These are phyloP conservation scores for Erpobdella octoculata DNA, from an alignment of 2,888 invertebrate species.

Conservation along the genomic window DNA sequence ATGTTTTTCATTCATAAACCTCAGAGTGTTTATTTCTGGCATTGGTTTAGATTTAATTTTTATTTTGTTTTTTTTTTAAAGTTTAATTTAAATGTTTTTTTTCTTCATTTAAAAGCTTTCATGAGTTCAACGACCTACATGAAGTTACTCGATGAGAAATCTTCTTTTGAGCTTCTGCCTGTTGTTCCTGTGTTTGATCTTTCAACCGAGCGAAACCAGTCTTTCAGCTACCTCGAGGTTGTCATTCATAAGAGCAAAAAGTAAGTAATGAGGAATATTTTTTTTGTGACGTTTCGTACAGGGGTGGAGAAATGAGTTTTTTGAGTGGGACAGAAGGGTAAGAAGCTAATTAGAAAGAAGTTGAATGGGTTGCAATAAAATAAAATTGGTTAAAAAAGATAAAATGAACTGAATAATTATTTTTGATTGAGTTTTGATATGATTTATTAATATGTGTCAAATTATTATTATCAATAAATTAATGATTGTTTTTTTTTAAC, in stretches of 20 bases:
- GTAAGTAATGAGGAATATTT: conserved; percentile 27
- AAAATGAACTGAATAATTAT: too few species aligned
- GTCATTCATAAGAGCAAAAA: conserved; percentile 52
- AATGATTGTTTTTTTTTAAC: conserved; percentile 43
- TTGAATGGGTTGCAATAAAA: too few species aligned
- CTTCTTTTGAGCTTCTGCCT: conserved; percentile 56
- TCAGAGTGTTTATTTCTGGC: neutral
- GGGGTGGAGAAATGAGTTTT: too few species aligned
- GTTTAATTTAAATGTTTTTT: neutral
- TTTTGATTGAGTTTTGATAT: too few species aligned
- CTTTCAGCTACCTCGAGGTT: conserved; percentile 61
- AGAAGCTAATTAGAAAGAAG: too few species aligned
- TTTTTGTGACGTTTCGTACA: too few species aligned
- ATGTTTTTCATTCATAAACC: neutral
- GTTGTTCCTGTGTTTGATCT: conserved; percentile 60
- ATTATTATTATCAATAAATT: too few species aligned
- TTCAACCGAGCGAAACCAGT: conserved; percentile 54
- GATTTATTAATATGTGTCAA: too few species aligned
- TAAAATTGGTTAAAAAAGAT: too few species aligned
- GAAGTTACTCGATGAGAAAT: conserved; percentile 52
- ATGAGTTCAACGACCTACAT: conserved; percentile 59
- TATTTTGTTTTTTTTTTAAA: neutral
- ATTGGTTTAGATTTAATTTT: neutral
- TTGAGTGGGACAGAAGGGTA: too few species aligned
- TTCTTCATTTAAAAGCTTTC: conserved; percentile 55